Evolutionary conservation across 2,113 vertebrate genomes (phyloP).

Genomic region (Acanthochromis polyacanthus): DNA sequence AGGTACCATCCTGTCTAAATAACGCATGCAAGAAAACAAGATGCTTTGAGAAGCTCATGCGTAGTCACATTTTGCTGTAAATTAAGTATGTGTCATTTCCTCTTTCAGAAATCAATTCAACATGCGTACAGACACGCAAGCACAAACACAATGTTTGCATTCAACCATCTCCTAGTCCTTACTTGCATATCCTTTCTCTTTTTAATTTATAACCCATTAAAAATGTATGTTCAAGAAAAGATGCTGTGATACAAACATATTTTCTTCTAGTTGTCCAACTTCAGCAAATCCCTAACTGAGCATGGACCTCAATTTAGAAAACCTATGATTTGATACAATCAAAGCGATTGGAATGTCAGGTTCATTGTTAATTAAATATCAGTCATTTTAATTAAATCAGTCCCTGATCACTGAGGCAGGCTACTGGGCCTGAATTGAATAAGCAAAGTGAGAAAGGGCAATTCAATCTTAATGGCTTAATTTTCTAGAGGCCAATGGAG

Average conservation of each 20-base stretch:
- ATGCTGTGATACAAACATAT: neutral
- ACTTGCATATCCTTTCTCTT: too few relatives aligned
- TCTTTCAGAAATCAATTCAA: too few relatives aligned
- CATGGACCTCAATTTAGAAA: neutral
- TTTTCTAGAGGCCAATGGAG: conserved; percentile 55
- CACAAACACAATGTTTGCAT: too few relatives aligned
- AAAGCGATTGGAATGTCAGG: conserved; percentile 38
- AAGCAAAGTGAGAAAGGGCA: conserved; percentile 75
- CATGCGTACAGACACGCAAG: too few relatives aligned
- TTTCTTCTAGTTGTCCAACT: neutral
- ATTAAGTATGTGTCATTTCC: too few relatives aligned
- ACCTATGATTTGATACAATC: conserved; percentile 38
- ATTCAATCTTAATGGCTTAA: conserved; percentile 60
- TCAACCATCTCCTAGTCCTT: too few relatives aligned
- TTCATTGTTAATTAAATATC: conserved; percentile 68
- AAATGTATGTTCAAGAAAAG: neutral
- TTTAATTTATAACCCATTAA: neutral
- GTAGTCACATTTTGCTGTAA: too few relatives aligned
- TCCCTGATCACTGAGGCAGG: conserved; percentile 48
- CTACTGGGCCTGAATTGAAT: conserved; percentile 64
- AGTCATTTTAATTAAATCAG: conserved; percentile 70
- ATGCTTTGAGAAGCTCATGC: too few relatives aligned
- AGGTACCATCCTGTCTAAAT: too few relatives aligned
- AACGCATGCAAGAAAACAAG: too few relatives aligned
- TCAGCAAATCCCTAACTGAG: conserved; percentile 1